Evolutionary conservation across 2,888 invertebrate species (phyloP).

Genomic region (Drosophila crucigera): DNA sequence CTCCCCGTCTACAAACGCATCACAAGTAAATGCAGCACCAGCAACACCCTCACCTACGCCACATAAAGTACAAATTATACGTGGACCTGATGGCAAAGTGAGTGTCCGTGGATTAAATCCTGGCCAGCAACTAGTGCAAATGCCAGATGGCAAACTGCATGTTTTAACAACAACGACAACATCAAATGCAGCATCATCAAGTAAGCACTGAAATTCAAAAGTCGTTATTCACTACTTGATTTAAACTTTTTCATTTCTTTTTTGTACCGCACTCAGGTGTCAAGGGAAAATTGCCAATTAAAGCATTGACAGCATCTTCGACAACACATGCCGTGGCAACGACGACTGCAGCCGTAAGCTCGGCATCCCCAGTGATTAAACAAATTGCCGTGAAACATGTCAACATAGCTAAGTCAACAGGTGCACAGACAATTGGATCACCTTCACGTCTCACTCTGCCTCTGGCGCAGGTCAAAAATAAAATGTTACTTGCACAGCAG

Average conservation of each 20-base stretch:
- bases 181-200: conserved; percentile 55
- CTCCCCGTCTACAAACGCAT: conserved; percentile 64
- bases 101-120: conserved; percentile 96
- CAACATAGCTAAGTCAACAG: conserved; percentile 70
- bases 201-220: conserved; percentile 45
- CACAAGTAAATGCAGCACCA: conserved; percentile 60
- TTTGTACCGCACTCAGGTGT: conserved; percentile 25
- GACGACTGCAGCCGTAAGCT: conserved; percentile 28
- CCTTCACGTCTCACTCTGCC: conserved; percentile 67
- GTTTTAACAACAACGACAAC: conserved; percentile 87
- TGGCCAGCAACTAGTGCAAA: conserved; percentile 96
- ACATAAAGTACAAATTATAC: conserved; percentile 95
- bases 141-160: conserved; percentile 97
- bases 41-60: conserved; percentile 87
- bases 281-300: conserved; percentile 67
- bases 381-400: conserved; percentile 83
- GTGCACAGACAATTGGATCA: conserved; percentile 65
- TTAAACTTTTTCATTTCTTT: background rate
- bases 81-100: conserved; percentile 95
- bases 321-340: conserved; percentile 36
- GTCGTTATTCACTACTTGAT: background rate
- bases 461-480: conserved; percentile 71
- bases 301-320: conserved; percentile 52
- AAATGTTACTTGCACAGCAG: conserved; percentile 70
- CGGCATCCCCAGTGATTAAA: conserved; percentile 68